A percentile compares a stretch with the other conserved stretches of the same genome.
These are phyloP conservation scores for Drosophila lowei DNA, from an alignment of 1,140 invertebrate species.

Conservation along the genomic window DNA sequence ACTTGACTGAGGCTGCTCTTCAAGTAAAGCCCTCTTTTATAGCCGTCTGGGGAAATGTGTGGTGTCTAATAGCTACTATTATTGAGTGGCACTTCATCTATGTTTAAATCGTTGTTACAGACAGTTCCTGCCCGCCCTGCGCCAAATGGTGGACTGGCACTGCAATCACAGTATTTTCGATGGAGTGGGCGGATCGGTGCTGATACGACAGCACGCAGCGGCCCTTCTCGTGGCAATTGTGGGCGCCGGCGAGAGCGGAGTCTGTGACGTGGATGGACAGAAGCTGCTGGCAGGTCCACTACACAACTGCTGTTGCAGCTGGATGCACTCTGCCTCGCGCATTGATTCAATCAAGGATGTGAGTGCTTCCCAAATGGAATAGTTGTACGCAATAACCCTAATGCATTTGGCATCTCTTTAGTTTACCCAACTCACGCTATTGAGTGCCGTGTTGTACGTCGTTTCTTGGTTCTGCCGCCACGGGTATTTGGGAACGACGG, in stretches of 20 bases:
- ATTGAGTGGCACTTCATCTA: constrained; percentile 26
- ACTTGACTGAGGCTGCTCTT: constrained; percentile 34
- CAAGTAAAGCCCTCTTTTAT: constrained; percentile 37
- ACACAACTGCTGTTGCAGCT: constrained; percentile 76
- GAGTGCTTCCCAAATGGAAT: constrained; percentile 6
- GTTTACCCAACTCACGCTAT: constrained; percentile 73
- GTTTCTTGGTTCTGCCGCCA: constrained; percentile 62
- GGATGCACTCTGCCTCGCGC: constrained; percentile 65
- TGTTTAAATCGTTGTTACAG: constrained; percentile 42
- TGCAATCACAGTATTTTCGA: constrained; percentile 75
- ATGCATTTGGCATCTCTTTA: constrained; percentile 5
- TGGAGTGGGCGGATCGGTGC: constrained; percentile 58
- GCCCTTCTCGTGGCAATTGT: constrained; percentile 68
- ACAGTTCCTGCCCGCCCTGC: constrained; percentile 72
- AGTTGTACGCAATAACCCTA: too few relatives aligned
- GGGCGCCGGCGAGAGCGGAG: constrained; percentile 59
- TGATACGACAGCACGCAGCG: constrained; percentile 80
- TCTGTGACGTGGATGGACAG: constrained; percentile 56
- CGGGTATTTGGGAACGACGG: constrained; percentile 25
- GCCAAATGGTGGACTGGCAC: constrained; percentile 80
- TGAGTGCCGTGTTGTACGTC: constrained; percentile 58
- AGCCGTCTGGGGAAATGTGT: constrained; percentile 7
- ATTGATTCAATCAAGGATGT: constrained; percentile 61
- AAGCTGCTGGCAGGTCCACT: constrained; percentile 56
- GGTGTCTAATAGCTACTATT: constrained; percentile 50